A percentile compares a stretch with the other conserved stretches of the same genome.
phyloP scores from a whole-genome alignment of 92 coral and sea anemone genomes.

The Bergia puertoricense region DNA sequence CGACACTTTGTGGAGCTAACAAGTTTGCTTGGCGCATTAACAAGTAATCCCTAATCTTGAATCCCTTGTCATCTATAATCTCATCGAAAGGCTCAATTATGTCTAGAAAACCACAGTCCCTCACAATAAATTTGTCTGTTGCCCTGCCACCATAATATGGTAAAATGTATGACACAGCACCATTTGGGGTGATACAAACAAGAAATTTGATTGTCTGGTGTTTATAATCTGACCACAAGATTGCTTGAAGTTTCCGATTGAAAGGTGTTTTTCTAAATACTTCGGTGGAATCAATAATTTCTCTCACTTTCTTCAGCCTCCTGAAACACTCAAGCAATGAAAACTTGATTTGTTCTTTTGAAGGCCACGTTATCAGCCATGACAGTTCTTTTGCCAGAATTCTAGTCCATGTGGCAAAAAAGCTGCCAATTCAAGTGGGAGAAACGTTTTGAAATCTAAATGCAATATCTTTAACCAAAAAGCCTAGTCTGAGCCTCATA shows the following conservation, averaged over 20 bases:
- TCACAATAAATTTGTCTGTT: slow-evolving; percentile 53
- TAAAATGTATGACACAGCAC: slow-evolving; percentile 43
- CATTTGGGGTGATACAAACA: slow-evolving; percentile 63
- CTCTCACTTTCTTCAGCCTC: slow-evolving; percentile 44
- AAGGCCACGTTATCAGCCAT: slow-evolving; percentile 57
- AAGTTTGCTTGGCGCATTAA: slow-evolving; percentile 37
- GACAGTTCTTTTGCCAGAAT: slow-evolving; percentile 40
- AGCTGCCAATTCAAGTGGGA: neutral
- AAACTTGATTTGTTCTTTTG: slow-evolving; percentile 28
- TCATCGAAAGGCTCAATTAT: slow-evolving; percentile 46
- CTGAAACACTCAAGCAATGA: slow-evolving; percentile 49
- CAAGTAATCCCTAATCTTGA: slow-evolving; percentile 47
- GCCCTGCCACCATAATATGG: slow-evolving; percentile 58
- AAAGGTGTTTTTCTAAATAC: slow-evolving; percentile 54
- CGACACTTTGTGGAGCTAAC: slow-evolving; percentile 47
- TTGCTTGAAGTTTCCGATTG: slow-evolving; percentile 45
- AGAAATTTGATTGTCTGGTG: slow-evolving; percentile 56
- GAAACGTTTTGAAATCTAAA: slow-evolving; percentile 35
- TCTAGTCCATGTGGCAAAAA: slow-evolving; percentile 22
- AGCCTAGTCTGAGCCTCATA: slow-evolving; percentile 36
- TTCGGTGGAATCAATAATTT: slow-evolving; percentile 60
- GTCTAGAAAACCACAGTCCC: slow-evolving; percentile 36
- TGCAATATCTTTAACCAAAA: slow-evolving; percentile 36
- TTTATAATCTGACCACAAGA: slow-evolving; percentile 56
- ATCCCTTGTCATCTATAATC: slow-evolving; percentile 62